These are phyloP conservation scores for Odontocolon sp. DNA, from an alignment of 2,888 invertebrate genomes.

Conservation along the genomic window DNA sequence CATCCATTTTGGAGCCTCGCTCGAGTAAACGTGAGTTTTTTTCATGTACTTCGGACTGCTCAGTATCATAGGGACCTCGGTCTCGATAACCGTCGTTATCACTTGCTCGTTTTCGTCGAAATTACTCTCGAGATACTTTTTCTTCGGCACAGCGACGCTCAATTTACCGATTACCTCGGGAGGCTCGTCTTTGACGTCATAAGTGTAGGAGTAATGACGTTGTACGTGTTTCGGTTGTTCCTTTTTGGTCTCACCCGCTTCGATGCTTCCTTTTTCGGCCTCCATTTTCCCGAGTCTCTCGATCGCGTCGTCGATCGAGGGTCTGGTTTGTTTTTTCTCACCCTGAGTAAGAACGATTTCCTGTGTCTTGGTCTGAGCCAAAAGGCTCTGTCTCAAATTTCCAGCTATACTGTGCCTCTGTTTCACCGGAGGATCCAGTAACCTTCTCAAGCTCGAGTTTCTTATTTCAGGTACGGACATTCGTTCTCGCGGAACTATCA, in stretches of 20 bases:
- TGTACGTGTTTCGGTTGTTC: slow-evolving; percentile 72
- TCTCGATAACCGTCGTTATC: slow-evolving; percentile 77
- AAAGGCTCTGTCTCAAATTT: slow-evolving; percentile 67
- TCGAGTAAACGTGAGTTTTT: slow-evolving; percentile 72
- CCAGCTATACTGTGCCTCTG: slow-evolving; percentile 77
- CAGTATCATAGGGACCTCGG: slow-evolving; percentile 74
- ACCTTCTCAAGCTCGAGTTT: slow-evolving; percentile 74
- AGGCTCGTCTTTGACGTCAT: slow-evolving; percentile 70
- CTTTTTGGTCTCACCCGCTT: slow-evolving; percentile 44
- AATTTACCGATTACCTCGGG: slow-evolving; percentile 64
- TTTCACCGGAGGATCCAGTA: slow-evolving; percentile 75
- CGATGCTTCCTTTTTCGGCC: slow-evolving; percentile 47
- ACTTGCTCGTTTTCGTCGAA: slow-evolving; percentile 78
- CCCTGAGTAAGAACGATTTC: slow-evolving; percentile 51
- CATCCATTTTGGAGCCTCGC: slow-evolving; percentile 77
- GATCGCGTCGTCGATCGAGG: slow-evolving; percentile 48
- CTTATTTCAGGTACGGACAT: slow-evolving; percentile 78
- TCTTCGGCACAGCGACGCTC: slow-evolving; percentile 70
- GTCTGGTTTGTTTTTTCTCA: slow-evolving; percentile 33
- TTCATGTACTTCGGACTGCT: slow-evolving; percentile 74
- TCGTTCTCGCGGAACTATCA: slow-evolving; percentile 67
- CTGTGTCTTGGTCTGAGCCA: slow-evolving; percentile 61
- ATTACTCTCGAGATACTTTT: slow-evolving; percentile 76
- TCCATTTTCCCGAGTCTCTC: slow-evolving; percentile 63
- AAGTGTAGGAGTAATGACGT: slow-evolving; percentile 77